A percentile compares a stretch with the other conserved stretches of the same genome.
phyloP scores from a whole-genome alignment of 1,140 invertebrate species.

The Hestina assimilis region DNA sequence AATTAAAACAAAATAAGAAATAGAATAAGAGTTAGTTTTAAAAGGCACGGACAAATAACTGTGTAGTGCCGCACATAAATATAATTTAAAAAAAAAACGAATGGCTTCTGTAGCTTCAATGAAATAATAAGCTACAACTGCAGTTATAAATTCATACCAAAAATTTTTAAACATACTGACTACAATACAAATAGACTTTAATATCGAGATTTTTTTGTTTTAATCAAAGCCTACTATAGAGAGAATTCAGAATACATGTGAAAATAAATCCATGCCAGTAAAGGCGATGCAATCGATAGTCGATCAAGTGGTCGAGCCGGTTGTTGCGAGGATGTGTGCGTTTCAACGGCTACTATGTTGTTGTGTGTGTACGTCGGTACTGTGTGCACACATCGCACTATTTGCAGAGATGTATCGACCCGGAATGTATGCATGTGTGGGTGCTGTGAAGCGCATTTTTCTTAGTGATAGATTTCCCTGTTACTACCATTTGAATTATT shows the following conservation, averaged over 20 bases:
- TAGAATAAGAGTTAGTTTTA: no score
- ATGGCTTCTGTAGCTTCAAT: neutral
- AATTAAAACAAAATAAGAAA: no score
- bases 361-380: no score
- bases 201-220: neutral
- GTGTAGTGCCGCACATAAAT: no score
- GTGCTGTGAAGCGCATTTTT: neutral
- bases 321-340: constrained; percentile 30
- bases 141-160: no score
- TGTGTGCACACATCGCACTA: constrained; percentile 38
- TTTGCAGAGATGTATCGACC: constrained; percentile 42
- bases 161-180: neutral
- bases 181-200: neutral
- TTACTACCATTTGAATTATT: neutral
- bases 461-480: neutral
- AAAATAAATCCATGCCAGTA: constrained; percentile 7
- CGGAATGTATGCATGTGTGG: constrained; percentile 25
- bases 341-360: no score
- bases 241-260: neutral
- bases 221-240: constrained; percentile 1
- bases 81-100: no score
- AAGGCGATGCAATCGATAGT: constrained; percentile 49
- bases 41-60: no score
- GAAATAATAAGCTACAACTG: neutral
- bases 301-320: constrained; percentile 53